Percentiles rank a stretch among this genome's conserved stretches.
phyloP scores from a whole-genome alignment of 2,797 vertebrate species.

The Sebastiscus albofasciatus region DNA sequence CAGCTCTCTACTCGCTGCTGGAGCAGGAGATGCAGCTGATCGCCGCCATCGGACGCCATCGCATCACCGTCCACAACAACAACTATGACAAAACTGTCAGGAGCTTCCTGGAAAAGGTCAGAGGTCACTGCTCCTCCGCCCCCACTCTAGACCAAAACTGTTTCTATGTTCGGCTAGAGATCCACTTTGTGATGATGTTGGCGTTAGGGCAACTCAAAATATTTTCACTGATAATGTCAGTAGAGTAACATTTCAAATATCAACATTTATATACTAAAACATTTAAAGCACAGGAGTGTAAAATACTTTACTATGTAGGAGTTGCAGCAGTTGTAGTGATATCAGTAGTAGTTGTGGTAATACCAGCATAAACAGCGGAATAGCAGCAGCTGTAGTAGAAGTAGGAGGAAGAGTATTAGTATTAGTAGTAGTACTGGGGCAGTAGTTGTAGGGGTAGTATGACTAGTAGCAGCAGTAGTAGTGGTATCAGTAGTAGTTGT shows the following conservation, averaged over 20 bases:
- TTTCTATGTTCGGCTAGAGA: not conserved
- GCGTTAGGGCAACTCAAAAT: not conserved
- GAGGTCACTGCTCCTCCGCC: conserved; percentile 32
- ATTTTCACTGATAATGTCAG: not conserved
- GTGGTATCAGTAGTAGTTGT: not conserved
- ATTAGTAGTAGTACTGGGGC: not conserved
- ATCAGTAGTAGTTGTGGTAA: not conserved
- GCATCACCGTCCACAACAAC: conserved; percentile 58
- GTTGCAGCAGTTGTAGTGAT: too few species aligned
- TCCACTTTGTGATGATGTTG: not conserved
- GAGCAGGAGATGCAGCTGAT: conserved; percentile 89
- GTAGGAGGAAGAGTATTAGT: not conserved
- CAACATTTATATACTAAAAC: not conserved
- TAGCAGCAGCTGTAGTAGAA: not conserved
- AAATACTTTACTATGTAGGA: not conserved
- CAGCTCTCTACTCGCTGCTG: conserved; percentile 87
- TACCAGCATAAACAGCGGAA: not conserved
- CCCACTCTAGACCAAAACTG: not conserved
- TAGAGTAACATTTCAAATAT: not conserved
- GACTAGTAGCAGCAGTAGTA: not conserved
- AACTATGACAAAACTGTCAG: conserved; percentile 79
- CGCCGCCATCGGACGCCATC: conserved; percentile 85
- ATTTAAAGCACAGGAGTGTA: not conserved
- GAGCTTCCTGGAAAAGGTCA: conserved; percentile 89
- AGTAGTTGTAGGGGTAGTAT: not conserved